Evolutionary conservation across 1,140 invertebrate species (phyloP).

Genomic region (Drosophila ironensis): DNA sequence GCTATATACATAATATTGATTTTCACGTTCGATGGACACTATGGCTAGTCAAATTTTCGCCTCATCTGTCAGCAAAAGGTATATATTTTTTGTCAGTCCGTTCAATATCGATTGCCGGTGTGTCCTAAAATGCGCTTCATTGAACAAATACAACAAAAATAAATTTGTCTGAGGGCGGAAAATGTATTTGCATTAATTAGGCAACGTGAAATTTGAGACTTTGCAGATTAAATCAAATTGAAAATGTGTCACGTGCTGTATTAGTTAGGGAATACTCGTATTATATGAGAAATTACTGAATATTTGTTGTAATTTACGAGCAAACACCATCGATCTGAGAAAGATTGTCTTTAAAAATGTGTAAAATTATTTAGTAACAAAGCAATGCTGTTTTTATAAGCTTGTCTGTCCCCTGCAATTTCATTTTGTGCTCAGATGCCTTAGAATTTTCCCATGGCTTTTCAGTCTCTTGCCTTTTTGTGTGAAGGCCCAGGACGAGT

Average conservation of each 20-base stretch:
- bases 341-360: too few species aligned
- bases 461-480: slow-evolving; percentile 13
- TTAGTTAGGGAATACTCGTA: too few species aligned
- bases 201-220: too few species aligned
- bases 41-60: slow-evolving; percentile 47
- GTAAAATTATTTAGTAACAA: too few species aligned
- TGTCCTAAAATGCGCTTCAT: slow-evolving; percentile 28
- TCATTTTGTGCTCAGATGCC: slow-evolving; percentile 1
- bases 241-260: too few species aligned
- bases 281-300: too few species aligned
- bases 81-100: slow-evolving; percentile 16
- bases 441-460: slow-evolving; percentile 21
- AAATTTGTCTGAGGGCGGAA: background rate
- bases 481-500: background rate
- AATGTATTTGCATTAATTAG: background rate
- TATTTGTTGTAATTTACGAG: too few species aligned
- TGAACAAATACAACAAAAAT: slow-evolving; percentile 22
- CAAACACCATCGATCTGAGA: too few species aligned
- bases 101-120: slow-evolving; percentile 29
- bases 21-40: slow-evolving; percentile 23
- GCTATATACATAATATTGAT: slow-evolving; percentile 43
- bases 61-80: slow-evolving; percentile 14
- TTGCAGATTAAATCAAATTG: background rate
- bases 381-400: too few species aligned
- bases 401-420: background rate